Conservation (phyloP, 2,888 invertebrate species). For the Scaptomyza reducta region DNA sequence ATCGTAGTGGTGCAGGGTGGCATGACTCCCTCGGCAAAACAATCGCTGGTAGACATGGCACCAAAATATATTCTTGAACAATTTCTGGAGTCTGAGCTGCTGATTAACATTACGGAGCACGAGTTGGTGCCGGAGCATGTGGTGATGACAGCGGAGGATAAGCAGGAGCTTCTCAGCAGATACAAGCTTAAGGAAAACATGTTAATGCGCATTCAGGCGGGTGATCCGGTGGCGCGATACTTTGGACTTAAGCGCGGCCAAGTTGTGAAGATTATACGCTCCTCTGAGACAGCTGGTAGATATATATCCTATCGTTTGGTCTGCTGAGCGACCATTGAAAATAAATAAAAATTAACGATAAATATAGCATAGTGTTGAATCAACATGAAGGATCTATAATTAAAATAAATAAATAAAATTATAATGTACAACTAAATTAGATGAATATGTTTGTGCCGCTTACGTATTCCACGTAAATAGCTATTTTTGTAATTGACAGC, state of each 20-base stretch:
- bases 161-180: constrained; percentile 96
- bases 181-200: constrained; percentile 99
- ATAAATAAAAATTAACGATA: constrained; percentile 7
- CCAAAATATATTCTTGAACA: constrained; percentile 99
- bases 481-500: no score
- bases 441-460: no score
- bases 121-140: constrained; percentile 99
- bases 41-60: constrained; percentile 98
- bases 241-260: constrained; percentile 99
- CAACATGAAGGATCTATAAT: neutral
- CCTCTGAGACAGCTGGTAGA: constrained; percentile 98
- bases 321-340: constrained; percentile 86
- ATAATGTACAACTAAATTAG: neutral
- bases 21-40: constrained; percentile 99
- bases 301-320: constrained; percentile 99
- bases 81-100: constrained; percentile 95
- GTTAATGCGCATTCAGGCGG: constrained; percentile 99
- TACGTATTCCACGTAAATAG: no score
- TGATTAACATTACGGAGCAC: constrained; percentile 99
- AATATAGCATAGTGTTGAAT: neutral
- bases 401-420: no score
- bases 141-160: constrained; percentile 98
- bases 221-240: constrained; percentile 99
- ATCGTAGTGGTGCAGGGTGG: constrained; percentile 99
- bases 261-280: constrained; percentile 98